Conservation (phyloP, 2,113 vertebrate species). For the Tapirus terrestris region DNA sequence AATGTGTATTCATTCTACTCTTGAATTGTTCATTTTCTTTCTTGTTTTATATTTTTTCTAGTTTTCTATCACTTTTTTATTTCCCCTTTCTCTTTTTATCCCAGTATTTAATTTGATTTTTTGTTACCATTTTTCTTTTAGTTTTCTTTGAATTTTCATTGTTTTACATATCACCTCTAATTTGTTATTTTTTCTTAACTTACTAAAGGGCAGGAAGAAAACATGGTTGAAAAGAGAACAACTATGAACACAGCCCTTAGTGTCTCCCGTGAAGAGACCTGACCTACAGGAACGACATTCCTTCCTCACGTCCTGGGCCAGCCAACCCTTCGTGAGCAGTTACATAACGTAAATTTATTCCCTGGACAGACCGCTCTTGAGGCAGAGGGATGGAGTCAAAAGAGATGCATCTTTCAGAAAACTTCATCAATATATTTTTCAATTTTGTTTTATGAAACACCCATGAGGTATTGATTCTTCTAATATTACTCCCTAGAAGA, state of each 20-base stretch:
- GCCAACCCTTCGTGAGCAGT: not conserved
- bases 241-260: not conserved
- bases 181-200: not conserved
- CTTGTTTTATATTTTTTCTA: conserved; percentile 3
- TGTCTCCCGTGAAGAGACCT: not conserved
- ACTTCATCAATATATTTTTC: not conserved
- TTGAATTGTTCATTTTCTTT: conserved; percentile 27
- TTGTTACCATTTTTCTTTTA: not conserved
- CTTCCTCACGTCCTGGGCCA: not conserved
- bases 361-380: not conserved
- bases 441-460: not conserved
- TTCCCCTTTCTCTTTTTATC: not conserved
- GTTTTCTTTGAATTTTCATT: conserved; percentile 11
- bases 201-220: not conserved
- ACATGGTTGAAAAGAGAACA: not conserved
- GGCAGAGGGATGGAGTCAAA: not conserved
- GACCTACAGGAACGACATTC: not conserved
- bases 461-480: not conserved
- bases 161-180: not conserved
- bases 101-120: not conserved
- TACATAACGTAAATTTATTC: not conserved
- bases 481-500: not conserved
- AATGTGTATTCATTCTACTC: not conserved
- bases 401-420: not conserved
- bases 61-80: not conserved